Conservation (phyloP, 2,797 vertebrate genomes). For the Anabacerthia variegaticeps region DNA sequence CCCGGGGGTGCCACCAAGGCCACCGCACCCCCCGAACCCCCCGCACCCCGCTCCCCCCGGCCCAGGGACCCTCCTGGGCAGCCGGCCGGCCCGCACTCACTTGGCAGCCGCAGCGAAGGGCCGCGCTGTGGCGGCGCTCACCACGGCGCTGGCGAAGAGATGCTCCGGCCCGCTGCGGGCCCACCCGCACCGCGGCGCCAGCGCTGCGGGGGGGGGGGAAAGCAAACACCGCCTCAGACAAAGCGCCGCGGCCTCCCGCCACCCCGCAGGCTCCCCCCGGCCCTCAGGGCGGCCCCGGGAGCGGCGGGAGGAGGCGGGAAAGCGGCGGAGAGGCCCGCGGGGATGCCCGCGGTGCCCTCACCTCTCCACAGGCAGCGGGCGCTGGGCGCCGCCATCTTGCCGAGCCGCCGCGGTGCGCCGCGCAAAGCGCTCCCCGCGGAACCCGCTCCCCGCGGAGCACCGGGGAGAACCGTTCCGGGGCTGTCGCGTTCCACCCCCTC, state of each 20-base stretch:
- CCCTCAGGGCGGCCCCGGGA: not conserved
- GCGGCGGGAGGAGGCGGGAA: too few relatives aligned
- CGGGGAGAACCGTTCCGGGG: not conserved
- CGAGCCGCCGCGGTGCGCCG: accelerated
- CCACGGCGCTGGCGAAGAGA: not conserved
- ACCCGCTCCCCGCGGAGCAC: not conserved
- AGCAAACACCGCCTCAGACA: not conserved
- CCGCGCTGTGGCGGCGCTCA: not conserved
- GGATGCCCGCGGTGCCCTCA: not conserved
- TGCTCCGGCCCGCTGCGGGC: not conserved
- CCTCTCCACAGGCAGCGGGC: not conserved
- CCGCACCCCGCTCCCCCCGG: accelerated
- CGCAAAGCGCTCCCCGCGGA: accelerated
- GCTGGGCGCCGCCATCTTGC: not conserved
- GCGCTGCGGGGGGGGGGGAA: slow-evolving; percentile 26
- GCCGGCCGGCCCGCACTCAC: slow-evolving; percentile 60
- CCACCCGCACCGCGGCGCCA: slow-evolving; percentile 12
- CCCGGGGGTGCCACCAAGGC: too few relatives aligned
- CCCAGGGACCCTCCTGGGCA: not conserved
- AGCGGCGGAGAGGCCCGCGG: too few relatives aligned
- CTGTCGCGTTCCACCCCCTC: too few relatives aligned
- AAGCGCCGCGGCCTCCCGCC: too few relatives aligned
- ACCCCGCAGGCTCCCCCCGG: too few relatives aligned
- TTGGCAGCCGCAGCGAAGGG: slow-evolving; percentile 57
- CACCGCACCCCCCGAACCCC: accelerated